A percentile compares a stretch with the other conserved stretches of the same genome.
These are phyloP conservation scores for Trypoxylus dichotomus DNA, from an alignment of 1,140 invertebrate genomes.

Conservation along the genomic window DNA sequence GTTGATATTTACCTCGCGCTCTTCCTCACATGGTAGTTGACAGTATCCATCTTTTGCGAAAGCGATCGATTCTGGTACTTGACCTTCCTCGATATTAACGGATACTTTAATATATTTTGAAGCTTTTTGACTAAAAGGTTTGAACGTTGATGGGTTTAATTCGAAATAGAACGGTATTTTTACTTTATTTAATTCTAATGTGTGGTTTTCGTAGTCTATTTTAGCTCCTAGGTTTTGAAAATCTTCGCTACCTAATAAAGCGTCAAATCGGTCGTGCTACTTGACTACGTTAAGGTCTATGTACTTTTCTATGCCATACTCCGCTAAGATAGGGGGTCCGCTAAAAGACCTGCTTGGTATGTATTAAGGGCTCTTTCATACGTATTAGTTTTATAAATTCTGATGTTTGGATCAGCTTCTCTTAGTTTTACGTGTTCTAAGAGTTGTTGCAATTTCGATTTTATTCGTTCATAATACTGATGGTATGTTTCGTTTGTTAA, in stretches of 20 bases:
- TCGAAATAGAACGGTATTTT: background rate
- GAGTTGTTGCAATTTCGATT: conserved; percentile 27
- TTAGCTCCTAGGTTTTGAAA: background rate
- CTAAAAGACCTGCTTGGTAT: conserved; percentile 20
- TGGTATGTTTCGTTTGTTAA: conserved; percentile 13
- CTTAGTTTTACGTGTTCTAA: conserved; percentile 27
- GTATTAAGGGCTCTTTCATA: conserved; percentile 24
- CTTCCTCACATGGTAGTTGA: background rate
- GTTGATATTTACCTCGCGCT: background rate
- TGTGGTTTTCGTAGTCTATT: background rate
- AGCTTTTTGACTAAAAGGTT: background rate
- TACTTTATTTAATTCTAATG: background rate
- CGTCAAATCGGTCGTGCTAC: background rate
- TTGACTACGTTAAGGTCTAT: background rate
- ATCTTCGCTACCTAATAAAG: background rate
- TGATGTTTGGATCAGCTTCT: background rate
- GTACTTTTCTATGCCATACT: background rate
- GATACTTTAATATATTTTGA: background rate
- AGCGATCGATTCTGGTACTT: background rate
- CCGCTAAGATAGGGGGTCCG: background rate
- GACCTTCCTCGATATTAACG: background rate
- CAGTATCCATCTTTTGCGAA: background rate
- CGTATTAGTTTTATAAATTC: conserved; percentile 14
- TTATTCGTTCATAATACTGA: conserved; percentile 28
- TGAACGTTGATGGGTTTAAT: background rate